A percentile compares a stretch with the other conserved stretches of the same genome.
phyloP scores from a whole-genome alignment of 2,888 invertebrate species.

The Tetanocera ferruginea region DNA sequence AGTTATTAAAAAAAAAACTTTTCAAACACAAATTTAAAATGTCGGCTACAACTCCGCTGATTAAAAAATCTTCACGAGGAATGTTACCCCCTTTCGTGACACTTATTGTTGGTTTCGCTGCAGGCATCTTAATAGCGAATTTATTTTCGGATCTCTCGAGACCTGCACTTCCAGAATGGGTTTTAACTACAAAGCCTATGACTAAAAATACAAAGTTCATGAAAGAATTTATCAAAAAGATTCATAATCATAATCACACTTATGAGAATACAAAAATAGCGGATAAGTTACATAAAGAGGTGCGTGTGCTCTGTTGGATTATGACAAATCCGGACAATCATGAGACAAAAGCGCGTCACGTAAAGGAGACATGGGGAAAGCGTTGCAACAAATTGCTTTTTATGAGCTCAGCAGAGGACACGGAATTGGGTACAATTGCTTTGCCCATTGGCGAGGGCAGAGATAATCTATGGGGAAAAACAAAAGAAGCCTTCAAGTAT shows the following conservation, averaged over 20 bases:
- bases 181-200: no score
- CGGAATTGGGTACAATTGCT: conserved; percentile 80
- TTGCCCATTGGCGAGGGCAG: conserved; percentile 86
- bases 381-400: conserved; percentile 88
- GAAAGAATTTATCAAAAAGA: background rate
- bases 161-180: background rate
- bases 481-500: conserved; percentile 90
- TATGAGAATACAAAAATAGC: conserved; percentile 2
- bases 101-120: background rate
- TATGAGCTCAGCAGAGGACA: conserved; percentile 81
- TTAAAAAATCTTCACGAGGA: background rate
- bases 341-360: conserved; percentile 86
- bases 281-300: conserved; percentile 71
- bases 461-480: conserved; percentile 93
- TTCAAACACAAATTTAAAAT: background rate
- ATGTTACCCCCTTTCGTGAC: background rate
- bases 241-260: background rate
- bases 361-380: conserved; percentile 94
- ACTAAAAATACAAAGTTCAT: no score
- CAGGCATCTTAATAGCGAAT: background rate
- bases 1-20: no score
- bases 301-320: conserved; percentile 93
- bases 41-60: background rate
- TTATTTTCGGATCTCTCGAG: background rate
- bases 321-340: conserved; percentile 94